These are phyloP conservation scores for Ostrea denselamellosa DNA, from an alignment of 1,140 invertebrate species.

Conservation along the genomic window DNA sequence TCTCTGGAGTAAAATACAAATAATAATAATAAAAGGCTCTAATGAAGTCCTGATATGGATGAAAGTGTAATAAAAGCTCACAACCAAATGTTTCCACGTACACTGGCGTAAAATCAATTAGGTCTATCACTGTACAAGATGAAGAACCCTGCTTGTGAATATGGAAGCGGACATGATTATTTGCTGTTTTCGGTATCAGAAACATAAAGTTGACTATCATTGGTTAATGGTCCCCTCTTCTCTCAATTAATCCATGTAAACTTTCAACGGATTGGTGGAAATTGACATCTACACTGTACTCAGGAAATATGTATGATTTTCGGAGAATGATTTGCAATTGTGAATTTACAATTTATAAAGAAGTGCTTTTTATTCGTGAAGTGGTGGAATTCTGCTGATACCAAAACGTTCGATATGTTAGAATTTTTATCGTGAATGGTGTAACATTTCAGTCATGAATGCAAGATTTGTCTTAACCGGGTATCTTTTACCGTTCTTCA, in stretches of 20 bases:
- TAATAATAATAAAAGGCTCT: not conserved
- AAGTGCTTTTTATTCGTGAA: not conserved
- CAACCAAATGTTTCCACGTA: constrained; percentile 12
- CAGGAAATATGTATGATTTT: not conserved
- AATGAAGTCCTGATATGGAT: not conserved
- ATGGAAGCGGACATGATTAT: constrained; percentile 37
- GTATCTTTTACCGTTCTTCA: not conserved
- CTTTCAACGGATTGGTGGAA: constrained; percentile 32
- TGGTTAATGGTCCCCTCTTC: constrained; percentile 24
- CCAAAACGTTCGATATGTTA: not conserved
- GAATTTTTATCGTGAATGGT: not conserved
- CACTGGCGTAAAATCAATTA: constrained; percentile 35
- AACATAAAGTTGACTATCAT: constrained; percentile 36
- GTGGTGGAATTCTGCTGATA: not conserved
- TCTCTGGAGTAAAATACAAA: not conserved
- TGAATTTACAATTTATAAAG: not conserved
- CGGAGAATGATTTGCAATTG: constrained; percentile 1
- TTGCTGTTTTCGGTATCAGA: constrained; percentile 34
- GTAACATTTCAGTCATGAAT: not conserved
- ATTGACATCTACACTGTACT: constrained; percentile 12
- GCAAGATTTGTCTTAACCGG: not conserved
- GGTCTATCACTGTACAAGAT: constrained; percentile 15
- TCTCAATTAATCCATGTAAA: not conserved
- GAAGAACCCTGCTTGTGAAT: constrained; percentile 25
- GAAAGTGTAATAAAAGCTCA: constrained; percentile 2